Evolutionary conservation across 2,113 vertebrate genomes (phyloP).

Genomic region (Upupa epops): DNA sequence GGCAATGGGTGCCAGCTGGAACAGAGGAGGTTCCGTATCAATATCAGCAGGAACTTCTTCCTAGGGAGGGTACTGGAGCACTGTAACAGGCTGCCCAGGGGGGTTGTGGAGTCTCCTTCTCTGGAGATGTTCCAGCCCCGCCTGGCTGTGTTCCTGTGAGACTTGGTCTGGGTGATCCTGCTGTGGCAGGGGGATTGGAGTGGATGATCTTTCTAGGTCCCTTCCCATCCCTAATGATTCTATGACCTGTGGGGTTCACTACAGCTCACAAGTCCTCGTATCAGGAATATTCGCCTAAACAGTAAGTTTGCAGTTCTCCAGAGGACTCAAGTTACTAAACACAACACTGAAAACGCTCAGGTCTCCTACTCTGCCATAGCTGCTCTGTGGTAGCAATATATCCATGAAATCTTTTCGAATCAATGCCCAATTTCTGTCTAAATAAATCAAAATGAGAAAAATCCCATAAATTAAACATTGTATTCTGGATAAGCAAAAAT

Average conservation of each 20-base stretch:
- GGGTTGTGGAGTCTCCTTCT: no score
- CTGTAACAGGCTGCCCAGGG: no score
- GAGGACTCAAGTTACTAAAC: background rate
- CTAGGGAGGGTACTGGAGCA: no score
- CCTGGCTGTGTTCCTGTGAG: no score
- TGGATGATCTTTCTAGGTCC: no score
- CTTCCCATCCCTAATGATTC: no score
- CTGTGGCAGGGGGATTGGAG: no score
- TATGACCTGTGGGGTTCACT: background rate
- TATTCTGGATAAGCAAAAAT: background rate
- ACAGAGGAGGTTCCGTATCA: no score
- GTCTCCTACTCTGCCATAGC: background rate
- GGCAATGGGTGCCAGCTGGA: no score
- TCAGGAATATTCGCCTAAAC: background rate
- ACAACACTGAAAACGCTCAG: background rate
- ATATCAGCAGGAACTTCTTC: no score
- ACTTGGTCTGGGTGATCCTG: no score
- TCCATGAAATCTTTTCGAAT: background rate
- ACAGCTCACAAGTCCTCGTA: background rate
- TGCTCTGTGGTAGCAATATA: background rate
- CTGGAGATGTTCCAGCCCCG: no score
- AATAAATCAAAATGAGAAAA: background rate
- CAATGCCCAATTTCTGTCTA: background rate
- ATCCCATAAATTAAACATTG: background rate
- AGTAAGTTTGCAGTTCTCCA: background rate